phyloP scores from a whole-genome alignment of 2,113 vertebrate genomes.

The Percina caprodes region DNA sequence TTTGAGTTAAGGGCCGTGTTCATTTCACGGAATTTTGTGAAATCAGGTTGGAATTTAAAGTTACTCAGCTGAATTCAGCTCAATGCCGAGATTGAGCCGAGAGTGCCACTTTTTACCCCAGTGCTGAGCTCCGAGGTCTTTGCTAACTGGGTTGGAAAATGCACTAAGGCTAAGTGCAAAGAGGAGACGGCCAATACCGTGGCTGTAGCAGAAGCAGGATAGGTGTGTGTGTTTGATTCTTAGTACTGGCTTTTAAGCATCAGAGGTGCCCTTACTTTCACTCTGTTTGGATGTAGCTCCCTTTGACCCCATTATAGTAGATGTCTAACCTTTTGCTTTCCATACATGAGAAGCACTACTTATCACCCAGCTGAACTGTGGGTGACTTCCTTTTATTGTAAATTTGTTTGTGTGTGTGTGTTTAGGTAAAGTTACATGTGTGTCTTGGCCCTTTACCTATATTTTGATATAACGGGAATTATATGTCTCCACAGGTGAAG shows the following conservation, averaged over 20 bases:
- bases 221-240: background rate
- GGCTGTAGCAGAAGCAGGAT: background rate
- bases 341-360: background rate
- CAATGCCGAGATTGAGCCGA: slow-evolving; percentile 20
- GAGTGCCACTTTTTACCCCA: slow-evolving; percentile 43
- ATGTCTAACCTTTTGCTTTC: slow-evolving; percentile 24
- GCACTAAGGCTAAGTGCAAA: slow-evolving; percentile 56
- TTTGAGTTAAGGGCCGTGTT: too few relatives aligned
- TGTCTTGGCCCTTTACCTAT: too few relatives aligned
- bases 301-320: slow-evolving; percentile 28
- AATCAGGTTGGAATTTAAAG: background rate
- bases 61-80: slow-evolving; percentile 49
- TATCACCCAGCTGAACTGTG: slow-evolving; percentile 16
- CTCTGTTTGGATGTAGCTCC: slow-evolving; percentile 9
- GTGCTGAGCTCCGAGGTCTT: slow-evolving; percentile 59
- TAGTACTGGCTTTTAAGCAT: slow-evolving; percentile 23
- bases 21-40: too few relatives aligned
- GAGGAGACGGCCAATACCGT: slow-evolving; percentile 37
- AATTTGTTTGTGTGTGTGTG: too few relatives aligned
- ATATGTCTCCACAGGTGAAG: too few relatives aligned
- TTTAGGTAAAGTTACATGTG: too few relatives aligned
- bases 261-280: slow-evolving; percentile 12
- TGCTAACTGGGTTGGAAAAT: slow-evolving; percentile 70
- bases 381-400: too few relatives aligned
- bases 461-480: too few relatives aligned